Evolutionary conservation across 1,140 invertebrate species (phyloP), one percentile per base, ranked within the genome.

Genomic region (Protaetia brevitarsis): DNA sequence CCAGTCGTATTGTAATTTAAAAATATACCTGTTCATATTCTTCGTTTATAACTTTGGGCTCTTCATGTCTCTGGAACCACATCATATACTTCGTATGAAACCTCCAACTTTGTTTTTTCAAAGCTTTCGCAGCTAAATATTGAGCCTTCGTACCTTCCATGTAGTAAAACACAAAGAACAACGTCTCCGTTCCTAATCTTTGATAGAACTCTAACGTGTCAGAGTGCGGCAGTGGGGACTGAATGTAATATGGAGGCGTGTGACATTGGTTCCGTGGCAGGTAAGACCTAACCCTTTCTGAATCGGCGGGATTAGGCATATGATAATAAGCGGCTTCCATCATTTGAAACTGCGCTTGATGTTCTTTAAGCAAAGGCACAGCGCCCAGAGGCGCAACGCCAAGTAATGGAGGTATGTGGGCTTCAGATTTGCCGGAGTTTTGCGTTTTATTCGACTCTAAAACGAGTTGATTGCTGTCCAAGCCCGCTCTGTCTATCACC

Each of bases 31-130:
- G 96, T 83, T 99, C 97, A 82, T 91, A 99, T 82, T 99, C 97
- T 82, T 99, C 97, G 73, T 98, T 99, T 77, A 99, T 99, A 76
- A 97, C 91, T 85, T 99, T 99, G 58, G 98, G 98, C 84, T 99
- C 97, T 83, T 99, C 97, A 77, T 99, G 97, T 77, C 98, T 86
- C 81, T 99, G 98, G 85, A 99, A 99, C 98, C 98, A 99, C 96
- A 99, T 99, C 95, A 99, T 97, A 80, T 98, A 98, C 80, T 99
- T 99, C 41, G 97, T 99, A 82, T 99, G 98, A 84, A 99, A 99
- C 79, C 97, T 88, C 98, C 98, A 99, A 75, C 96, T 98, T 82
- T 99, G 95, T 82, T 99, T 99, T 82, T 99, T 99, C 66, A 99
- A 85, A 72, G 98, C 97, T 83, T 99, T 99, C 56, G 98, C 98